A percentile compares a stretch with the other conserved stretches of the same genome.
These are phyloP conservation scores for Marmota flaviventris DNA, from an alignment of 2,113 vertebrate species.

Conservation along the genomic window DNA sequence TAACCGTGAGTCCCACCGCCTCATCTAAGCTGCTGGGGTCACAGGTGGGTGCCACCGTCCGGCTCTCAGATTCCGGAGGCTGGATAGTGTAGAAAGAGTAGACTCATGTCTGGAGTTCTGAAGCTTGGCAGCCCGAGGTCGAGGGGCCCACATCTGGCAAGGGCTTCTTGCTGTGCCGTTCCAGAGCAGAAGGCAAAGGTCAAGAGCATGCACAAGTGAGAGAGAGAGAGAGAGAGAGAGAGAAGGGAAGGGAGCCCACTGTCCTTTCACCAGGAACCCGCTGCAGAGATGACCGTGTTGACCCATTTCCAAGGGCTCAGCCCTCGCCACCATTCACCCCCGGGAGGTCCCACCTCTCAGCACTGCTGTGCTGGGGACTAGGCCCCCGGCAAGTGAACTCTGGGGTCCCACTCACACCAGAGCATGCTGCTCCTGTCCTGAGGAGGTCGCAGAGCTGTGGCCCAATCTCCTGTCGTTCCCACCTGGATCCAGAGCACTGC, in stretches of 20 bases:
- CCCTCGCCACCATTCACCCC: background rate
- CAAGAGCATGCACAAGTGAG: background rate
- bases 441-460: background rate
- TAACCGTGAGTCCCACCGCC: too few species aligned
- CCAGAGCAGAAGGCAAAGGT: too few species aligned
- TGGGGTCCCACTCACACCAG: too few species aligned
- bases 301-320: background rate
- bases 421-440: background rate
- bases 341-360: background rate
- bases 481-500: background rate
- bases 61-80: too few species aligned
- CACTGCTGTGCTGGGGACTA: accelerated
- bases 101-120: too few species aligned
- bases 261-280: background rate
- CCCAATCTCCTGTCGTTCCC: background rate
- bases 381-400: background rate
- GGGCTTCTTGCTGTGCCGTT: too few species aligned
- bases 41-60: too few species aligned
- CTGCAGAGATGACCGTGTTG: background rate
- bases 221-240: background rate
- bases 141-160: too few species aligned
- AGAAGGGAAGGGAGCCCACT: background rate
- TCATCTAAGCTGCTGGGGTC: too few species aligned
- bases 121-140: too few species aligned
- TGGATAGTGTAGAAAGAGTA: too few species aligned